These are phyloP conservation scores for Riptortus pedestris DNA, from an alignment of 1,140 invertebrate species.

Conservation along the genomic window DNA sequence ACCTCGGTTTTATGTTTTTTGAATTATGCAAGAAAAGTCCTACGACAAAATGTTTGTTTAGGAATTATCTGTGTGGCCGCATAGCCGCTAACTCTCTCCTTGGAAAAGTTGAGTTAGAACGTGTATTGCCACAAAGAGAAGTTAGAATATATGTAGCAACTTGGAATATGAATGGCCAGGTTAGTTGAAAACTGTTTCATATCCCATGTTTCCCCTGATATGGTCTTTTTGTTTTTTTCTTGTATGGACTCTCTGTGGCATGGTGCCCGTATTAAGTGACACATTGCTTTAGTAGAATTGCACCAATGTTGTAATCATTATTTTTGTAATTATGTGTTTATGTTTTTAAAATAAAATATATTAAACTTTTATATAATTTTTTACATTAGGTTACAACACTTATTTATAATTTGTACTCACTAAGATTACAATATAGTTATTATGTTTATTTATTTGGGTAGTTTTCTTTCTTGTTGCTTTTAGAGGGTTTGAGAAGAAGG, in stretches of 20 bases:
- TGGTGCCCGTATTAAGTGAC: not conserved
- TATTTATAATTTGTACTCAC: no score
- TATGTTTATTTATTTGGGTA: no score
- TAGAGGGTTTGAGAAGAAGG: no score
- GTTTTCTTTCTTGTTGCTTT: no score
- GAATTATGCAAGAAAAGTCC: no score
- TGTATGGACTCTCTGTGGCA: not conserved
- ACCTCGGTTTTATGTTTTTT: no score
- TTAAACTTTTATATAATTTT: no score
- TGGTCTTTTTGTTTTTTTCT: not conserved
- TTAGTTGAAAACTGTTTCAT: constrained; percentile 35
- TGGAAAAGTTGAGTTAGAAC: constrained; percentile 69
- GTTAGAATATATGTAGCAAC: constrained; percentile 81
- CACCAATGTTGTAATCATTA: not conserved
- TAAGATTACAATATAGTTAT: no score
- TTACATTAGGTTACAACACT: no score
- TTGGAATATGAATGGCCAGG: constrained; percentile 94
- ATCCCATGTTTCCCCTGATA: not conserved
- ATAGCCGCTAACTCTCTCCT: constrained; percentile 67
- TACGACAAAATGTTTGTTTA: constrained; percentile 33
- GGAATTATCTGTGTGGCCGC: constrained; percentile 68
- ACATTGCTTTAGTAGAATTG: not conserved
- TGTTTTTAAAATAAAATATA: no score
- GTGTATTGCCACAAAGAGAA: constrained; percentile 73
- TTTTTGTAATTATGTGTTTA: not conserved